These are phyloP conservation scores for Tigriopus californicus DNA, from an alignment of 2,888 invertebrate genomes.

Conservation along the genomic window DNA sequence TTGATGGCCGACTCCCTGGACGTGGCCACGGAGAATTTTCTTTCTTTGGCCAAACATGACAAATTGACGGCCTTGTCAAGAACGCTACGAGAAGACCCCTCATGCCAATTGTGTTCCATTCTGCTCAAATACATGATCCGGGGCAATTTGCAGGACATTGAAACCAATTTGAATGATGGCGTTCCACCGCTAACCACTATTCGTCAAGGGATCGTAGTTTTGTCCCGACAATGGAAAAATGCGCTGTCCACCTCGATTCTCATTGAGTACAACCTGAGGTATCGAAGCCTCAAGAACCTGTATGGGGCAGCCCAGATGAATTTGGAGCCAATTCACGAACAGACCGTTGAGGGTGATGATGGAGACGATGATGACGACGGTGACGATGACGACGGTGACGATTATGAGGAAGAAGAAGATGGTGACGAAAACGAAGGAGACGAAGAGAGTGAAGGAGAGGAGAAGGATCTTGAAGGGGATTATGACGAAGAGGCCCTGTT, in stretches of 20 bases:
- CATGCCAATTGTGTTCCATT: constrained; percentile 76
- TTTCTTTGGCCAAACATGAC: constrained; percentile 61
- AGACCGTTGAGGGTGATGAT: background rate
- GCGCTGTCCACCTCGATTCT: constrained; percentile 78
- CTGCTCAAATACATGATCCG: constrained; percentile 57
- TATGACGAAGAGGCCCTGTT: constrained; percentile 5
- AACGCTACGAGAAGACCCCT: constrained; percentile 84
- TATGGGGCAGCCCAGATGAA: background rate
- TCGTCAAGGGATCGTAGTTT: constrained; percentile 82
- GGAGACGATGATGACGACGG: background rate
- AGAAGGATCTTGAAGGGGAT: too few species aligned
- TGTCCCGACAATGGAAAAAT: constrained; percentile 92
- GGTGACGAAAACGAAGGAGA: background rate
- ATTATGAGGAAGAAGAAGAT: background rate
- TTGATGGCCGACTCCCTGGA: constrained; percentile 88
- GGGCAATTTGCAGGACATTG: constrained; percentile 53
- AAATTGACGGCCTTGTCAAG: constrained; percentile 68
- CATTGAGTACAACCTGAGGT: constrained; percentile 48
- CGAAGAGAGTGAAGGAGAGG: too few species aligned
- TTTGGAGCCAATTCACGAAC: background rate
- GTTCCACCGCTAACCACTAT: constrained; percentile 71
- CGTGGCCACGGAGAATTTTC: constrained; percentile 35
- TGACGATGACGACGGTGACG: background rate
- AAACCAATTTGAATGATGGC: constrained; percentile 62
- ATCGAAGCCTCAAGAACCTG: constrained; percentile 8